These are phyloP conservation scores for Podarcis muralis DNA, from an alignment of 2,113 vertebrate species.

Conservation along the genomic window DNA sequence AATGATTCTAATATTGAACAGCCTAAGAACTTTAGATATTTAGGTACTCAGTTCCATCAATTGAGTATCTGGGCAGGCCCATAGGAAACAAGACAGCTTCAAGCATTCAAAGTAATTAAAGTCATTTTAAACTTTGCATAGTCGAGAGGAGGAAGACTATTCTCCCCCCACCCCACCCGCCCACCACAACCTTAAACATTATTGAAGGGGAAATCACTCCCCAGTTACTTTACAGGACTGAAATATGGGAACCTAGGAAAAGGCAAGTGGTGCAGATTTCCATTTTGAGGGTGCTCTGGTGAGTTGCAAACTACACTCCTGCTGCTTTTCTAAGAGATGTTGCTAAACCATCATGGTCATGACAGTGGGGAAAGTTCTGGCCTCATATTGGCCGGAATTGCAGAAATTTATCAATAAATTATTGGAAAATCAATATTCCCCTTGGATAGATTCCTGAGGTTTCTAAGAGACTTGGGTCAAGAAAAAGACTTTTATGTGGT, in stretches of 20 bases:
- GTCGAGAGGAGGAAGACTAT: neutral
- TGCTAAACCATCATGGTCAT: neutral
- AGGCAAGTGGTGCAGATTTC: neutral
- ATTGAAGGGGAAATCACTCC: neutral
- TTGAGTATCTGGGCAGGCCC: neutral
- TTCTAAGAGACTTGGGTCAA: neutral
- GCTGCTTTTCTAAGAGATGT: neutral
- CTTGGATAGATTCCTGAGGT: neutral
- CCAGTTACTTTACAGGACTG: neutral
- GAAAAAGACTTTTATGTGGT: neutral
- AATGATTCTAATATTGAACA: neutral
- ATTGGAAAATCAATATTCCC: neutral
- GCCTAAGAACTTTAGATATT: neutral
- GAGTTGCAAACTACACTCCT: neutral
- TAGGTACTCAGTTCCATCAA: neutral
- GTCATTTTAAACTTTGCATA: neutral
- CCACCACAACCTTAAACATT: neutral
- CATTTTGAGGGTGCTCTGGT: neutral
- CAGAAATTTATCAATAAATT: neutral
- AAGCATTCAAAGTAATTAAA: neutral
- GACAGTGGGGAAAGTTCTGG: neutral
- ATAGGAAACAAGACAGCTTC: neutral
- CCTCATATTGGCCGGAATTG: neutral
- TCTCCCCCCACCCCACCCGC: neutral
- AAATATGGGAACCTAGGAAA: neutral